A percentile compares a stretch with the other conserved stretches of the same genome.
Evolutionary conservation across 2,888 invertebrate species (phyloP).

Genomic region (Limnephilus rhombicus): DNA sequence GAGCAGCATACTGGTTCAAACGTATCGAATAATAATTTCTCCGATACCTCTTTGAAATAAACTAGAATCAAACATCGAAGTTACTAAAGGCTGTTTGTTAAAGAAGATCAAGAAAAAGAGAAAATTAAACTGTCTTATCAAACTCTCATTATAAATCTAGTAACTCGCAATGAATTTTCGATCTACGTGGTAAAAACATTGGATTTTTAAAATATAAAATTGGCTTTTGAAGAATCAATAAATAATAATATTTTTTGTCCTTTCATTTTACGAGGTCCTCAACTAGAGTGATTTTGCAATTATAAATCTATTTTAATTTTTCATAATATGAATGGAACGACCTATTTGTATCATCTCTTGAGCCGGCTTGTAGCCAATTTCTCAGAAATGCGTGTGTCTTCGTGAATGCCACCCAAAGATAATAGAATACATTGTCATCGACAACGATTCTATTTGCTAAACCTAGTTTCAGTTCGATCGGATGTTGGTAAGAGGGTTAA

Average conservation of each 20-base stretch:
- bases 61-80: too few species aligned
- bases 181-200: neutral
- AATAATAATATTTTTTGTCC: neutral
- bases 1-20: neutral
- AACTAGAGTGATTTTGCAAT: too few species aligned
- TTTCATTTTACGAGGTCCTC: neutral
- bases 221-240: neutral
- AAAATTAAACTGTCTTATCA: neutral
- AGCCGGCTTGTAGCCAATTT: too few species aligned
- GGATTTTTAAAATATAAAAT: neutral
- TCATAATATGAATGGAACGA: too few species aligned
- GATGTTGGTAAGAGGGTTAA: too few species aligned
- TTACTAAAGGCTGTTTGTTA: neutral
- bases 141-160: neutral
- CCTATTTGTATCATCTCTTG: too few species aligned
- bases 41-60: neutral
- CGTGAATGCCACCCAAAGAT: too few species aligned
- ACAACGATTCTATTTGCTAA: too few species aligned
- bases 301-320: too few species aligned
- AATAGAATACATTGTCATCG: too few species aligned
- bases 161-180: neutral
- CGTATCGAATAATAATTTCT: neutral
- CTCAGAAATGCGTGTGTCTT: too few species aligned
- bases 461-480: too few species aligned
- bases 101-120: neutral